Percentiles rank a stretch among this genome's conserved stretches.
These are phyloP conservation scores for Epizoanthus rinbou DNA, from an alignment of 92 coral and sea anemone genomes.

Conservation along the genomic window DNA sequence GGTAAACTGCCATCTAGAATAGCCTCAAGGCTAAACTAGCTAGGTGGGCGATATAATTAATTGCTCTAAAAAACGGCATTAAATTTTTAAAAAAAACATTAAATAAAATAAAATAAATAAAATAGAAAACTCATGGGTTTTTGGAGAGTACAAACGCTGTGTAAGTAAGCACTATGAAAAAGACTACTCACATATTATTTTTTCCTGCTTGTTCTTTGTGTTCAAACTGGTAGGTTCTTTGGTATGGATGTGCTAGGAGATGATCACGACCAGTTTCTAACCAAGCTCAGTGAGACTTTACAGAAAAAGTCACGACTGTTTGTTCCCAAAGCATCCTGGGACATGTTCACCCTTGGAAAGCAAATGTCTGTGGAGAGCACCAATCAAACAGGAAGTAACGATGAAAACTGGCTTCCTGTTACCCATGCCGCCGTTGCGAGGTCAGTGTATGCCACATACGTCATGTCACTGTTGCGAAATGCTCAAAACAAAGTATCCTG, in stretches of 20 bases:
- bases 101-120: no score
- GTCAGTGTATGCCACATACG: constrained; percentile 13
- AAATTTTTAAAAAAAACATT: no score
- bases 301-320: constrained; percentile 79
- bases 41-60: no score
- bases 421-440: constrained; percentile 56
- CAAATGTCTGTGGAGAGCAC: constrained; percentile 68
- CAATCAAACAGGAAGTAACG: constrained; percentile 51
- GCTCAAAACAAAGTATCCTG: neutral
- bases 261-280: constrained; percentile 76
- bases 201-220: no score
- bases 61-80: no score
- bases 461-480: no score
- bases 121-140: no score
- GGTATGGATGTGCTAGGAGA: constrained; percentile 79
- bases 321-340: constrained; percentile 93
- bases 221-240: constrained; percentile 53
- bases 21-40: no score
- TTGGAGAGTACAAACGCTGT: no score
- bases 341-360: constrained; percentile 76
- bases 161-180: no score
- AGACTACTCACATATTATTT: no score
- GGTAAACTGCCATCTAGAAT: no score
- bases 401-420: constrained; percentile 72
- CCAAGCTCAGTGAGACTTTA: constrained; percentile 70